Percentiles rank a stretch among this genome's conserved stretches.
phyloP scores from a whole-genome alignment of 1,140 invertebrate species.

The Euura saliciscinereae region DNA sequence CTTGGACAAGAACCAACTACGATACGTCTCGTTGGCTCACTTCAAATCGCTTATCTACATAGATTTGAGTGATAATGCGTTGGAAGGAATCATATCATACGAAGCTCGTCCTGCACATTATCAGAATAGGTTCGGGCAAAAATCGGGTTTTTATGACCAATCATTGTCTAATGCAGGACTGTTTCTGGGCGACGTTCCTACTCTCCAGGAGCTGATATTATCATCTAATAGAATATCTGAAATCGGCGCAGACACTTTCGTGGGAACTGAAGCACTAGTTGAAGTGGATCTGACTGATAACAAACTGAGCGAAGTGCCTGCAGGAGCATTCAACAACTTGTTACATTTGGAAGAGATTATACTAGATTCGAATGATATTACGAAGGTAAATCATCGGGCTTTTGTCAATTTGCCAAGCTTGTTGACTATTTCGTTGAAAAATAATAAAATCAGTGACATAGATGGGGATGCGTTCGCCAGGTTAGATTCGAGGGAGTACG shows the following conservation, averaged over 20 bases:
- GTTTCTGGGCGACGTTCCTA: not conserved
- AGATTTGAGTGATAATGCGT: not conserved
- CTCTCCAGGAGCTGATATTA: not conserved
- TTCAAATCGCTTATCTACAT: not conserved
- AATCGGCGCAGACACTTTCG: not conserved
- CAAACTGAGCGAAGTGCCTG: not conserved
- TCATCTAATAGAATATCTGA: not conserved
- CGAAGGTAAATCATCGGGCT: not conserved
- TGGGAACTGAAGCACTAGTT: not conserved
- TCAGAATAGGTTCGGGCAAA: no score
- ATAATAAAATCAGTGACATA: not conserved
- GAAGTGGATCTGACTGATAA: not conserved
- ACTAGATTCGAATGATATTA: no score
- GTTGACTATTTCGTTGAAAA: not conserved
- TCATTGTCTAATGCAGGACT: not conserved
- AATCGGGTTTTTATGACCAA: no score
- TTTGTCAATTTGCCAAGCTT: not conserved
- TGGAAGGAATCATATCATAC: no score
- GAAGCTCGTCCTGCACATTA: no score
- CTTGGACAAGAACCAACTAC: no score
- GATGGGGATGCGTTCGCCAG: not conserved
- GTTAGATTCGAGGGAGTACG: not conserved
- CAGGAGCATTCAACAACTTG: not conserved
- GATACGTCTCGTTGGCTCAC: not conserved
- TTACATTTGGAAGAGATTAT: no score